These are phyloP conservation scores for Myiotriccus ornatus DNA, from an alignment of 2,797 vertebrate species.

Conservation along the genomic window DNA sequence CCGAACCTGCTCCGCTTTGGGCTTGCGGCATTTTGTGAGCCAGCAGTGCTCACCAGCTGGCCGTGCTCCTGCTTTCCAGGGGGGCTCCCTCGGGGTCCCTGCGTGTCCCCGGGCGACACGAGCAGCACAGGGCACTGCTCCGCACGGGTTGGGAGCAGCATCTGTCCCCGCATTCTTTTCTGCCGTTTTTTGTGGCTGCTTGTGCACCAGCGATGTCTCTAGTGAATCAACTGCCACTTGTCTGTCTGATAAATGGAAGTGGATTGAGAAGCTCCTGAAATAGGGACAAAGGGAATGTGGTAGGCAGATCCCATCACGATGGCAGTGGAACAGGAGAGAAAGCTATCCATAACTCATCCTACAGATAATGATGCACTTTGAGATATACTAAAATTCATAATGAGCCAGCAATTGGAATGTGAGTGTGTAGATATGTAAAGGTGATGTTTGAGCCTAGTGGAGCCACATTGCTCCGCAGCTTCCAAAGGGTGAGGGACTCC, in stretches of 20 bases:
- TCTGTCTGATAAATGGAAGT: neutral
- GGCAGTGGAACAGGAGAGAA: neutral
- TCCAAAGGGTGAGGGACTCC: neutral
- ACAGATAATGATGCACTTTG: neutral
- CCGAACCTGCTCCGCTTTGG: neutral
- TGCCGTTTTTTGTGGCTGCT: neutral
- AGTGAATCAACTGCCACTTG: neutral
- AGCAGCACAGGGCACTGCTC: neutral
- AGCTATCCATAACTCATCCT: neutral
- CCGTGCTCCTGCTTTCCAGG: neutral
- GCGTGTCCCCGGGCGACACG: neutral
- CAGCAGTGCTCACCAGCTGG: neutral
- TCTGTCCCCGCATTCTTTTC: neutral
- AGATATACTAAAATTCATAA: neutral
- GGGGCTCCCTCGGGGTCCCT: neutral
- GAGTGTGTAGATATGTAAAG: neutral
- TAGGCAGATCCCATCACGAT: neutral
- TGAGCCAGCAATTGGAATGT: neutral
- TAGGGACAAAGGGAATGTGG: neutral
- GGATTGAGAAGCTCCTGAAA: neutral
- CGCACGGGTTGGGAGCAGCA: neutral
- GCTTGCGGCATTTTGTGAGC: neutral
- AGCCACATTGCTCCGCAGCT: neutral
- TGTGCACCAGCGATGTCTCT: neutral
- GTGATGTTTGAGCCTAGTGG: neutral